Base-by-base conservation (phyloP, 2,113 vertebrate genomes). In the Leptobrachium ailaonicum region DNA sequence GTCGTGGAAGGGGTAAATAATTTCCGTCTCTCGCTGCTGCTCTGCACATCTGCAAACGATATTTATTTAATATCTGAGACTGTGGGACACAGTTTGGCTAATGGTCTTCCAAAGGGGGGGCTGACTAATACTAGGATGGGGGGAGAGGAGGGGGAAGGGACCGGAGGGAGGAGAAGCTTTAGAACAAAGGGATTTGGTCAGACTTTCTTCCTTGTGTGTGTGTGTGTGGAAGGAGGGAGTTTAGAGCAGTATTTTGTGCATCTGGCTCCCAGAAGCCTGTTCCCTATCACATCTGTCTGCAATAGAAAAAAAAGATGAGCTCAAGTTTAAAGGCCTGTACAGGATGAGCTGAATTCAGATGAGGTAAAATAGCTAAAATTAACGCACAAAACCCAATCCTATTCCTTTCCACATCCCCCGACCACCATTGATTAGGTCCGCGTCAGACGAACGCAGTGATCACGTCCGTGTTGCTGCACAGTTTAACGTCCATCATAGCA, bases 41-140 rank as follows among this genome's bases (percentile, higher is more conserved):
- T 77, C 82, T 71, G 83, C 79, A 84, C 91, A 93, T 93, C 91
- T 94, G 93, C 90, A 82, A 87, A 72, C 73, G 82, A 88, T 86
- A 88, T 88, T 87, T 83, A 84, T 77, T 73, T 83, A 91, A 89
- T 85, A 84, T 86, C 85, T 86, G 87, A 13, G 85, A 86, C 87
- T 83, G 85, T 73, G 87, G 92, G 87, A 85, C 87, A 66, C 40
- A 81, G 56, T 84, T 86, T 91, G 91, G 90, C 88, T 8, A 2
- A 62, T 68, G 83, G 87, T 86, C 47, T 82, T 75, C 82, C 84
- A 77, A 67, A 66, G 83, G 32, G 6, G 60, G 45, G 75, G 64
- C n/a, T 40, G n/a, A 79, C 41, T 42, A 54, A 50, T 71, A 62
- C 11, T 43, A 47, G 6, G 42, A 66, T 70, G 14, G 66, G 68